phyloP scores from a whole-genome alignment of 2,797 vertebrate genomes.

The Distichodus sexfasciatus region DNA sequence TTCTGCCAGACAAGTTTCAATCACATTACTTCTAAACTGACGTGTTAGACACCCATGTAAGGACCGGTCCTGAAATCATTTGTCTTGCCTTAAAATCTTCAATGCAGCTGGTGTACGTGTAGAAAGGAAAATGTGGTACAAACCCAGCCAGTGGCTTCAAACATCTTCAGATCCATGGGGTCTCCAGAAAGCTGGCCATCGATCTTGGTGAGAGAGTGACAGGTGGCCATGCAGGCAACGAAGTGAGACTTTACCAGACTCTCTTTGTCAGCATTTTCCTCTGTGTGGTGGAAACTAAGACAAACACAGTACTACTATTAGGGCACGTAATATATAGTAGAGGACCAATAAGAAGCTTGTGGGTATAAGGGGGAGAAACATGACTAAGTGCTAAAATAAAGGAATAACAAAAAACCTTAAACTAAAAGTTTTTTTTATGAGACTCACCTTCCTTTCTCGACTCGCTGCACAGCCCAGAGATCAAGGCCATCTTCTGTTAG shows the following conservation, averaged over 20 bases:
- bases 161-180: slow-evolving; percentile 97
- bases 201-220: slow-evolving; percentile 97
- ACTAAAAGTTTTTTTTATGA: too few relatives aligned
- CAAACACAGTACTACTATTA: background rate
- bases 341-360: background rate
- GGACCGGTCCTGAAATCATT: background rate
- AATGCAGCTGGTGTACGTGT: background rate
- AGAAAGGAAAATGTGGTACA: background rate
- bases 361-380: too few relatives aligned
- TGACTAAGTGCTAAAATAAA: too few relatives aligned
- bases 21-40: background rate
- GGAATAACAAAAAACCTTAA: too few relatives aligned
- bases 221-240: slow-evolving; percentile 96
- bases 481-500: too few relatives aligned
- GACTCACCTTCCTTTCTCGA: too few relatives aligned
- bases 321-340: background rate
- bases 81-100: background rate
- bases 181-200: slow-evolving; percentile 94
- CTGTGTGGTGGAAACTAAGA: slow-evolving; percentile 85
- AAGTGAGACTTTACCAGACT: slow-evolving; percentile 90
- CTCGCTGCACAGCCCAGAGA: too few relatives aligned
- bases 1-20: background rate
- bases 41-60: background rate
- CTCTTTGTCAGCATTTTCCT: slow-evolving; percentile 85
- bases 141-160: slow-evolving; percentile 97